These are phyloP conservation scores for Homarus gammarus DNA, from an alignment of 2,888 invertebrate species.

Conservation along the genomic window DNA sequence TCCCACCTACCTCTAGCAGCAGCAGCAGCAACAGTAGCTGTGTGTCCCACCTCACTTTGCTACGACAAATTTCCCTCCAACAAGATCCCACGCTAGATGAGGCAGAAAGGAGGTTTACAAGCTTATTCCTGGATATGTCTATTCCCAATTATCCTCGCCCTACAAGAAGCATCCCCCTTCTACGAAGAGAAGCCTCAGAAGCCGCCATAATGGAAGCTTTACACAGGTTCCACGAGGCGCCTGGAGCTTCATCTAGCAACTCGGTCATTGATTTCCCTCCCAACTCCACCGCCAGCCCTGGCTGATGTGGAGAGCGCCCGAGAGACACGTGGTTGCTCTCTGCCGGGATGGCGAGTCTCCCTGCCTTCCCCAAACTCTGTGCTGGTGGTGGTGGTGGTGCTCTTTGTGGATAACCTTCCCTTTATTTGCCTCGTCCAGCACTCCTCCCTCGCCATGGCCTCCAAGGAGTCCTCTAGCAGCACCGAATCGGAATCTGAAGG, in stretches of 20 bases:
- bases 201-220: conserved; percentile 69
- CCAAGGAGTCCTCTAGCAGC: conserved; percentile 47
- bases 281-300: conserved; percentile 68
- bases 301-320: conserved; percentile 70
- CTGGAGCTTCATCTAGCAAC: conserved; percentile 72
- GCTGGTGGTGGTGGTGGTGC: conserved; percentile 42
- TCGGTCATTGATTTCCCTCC: conserved; percentile 74
- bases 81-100: neutral
- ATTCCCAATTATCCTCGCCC: neutral
- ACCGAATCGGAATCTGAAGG: conserved; percentile 62
- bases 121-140: neutral
- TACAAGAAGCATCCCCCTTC: neutral
- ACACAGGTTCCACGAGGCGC: conserved; percentile 67
- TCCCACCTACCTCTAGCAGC: conserved; percentile 37
- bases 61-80: conserved; percentile 1
- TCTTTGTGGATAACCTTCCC: conserved; percentile 59
- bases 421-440: conserved; percentile 13
- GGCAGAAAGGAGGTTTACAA: neutral
- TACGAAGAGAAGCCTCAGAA: conserved; percentile 37
- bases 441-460: conserved; percentile 60
- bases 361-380: conserved; percentile 61
- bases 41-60: conserved; percentile 39
- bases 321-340: conserved; percentile 74
- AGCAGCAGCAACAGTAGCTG: conserved; percentile 33
- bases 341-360: conserved; percentile 73